A percentile compares a stretch with the other conserved stretches of the same genome.
phyloP scores from a whole-genome alignment of 1,140 invertebrate genomes.

The Planococcus citri region DNA sequence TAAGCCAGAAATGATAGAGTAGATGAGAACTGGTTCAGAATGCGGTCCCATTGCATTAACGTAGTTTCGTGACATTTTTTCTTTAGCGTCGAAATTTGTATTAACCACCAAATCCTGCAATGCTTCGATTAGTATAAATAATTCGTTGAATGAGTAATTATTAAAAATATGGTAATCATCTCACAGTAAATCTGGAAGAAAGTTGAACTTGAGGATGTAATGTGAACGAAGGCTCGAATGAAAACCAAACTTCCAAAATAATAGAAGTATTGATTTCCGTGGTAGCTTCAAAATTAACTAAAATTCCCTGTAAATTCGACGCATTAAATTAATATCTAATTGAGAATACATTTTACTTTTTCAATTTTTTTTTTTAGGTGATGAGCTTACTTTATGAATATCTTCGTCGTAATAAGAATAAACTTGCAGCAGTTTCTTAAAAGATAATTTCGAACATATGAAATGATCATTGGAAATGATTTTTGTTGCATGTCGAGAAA shows the following conservation, averaged over 20 bases:
- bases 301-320: constrained; percentile 18
- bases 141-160: too few species aligned
- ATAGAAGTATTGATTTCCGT: constrained; percentile 20
- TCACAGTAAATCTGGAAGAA: neutral
- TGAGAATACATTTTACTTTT: too few species aligned
- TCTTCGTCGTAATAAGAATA: constrained; percentile 52
- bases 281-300: constrained; percentile 13
- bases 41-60: constrained; percentile 64
- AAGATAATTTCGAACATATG: constrained; percentile 36
- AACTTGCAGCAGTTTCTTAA: constrained; percentile 45
- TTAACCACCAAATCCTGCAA: constrained; percentile 54
- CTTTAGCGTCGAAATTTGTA: constrained; percentile 88
- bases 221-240: neutral
- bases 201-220: neutral
- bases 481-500: constrained; percentile 45
- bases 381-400: constrained; percentile 47
- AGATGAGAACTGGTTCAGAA: constrained; percentile 59
- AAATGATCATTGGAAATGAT: constrained; percentile 30
- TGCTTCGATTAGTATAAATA: too few species aligned
- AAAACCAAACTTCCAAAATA: neutral
- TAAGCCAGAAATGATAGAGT: constrained; percentile 29
- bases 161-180: too few species aligned
- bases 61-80: constrained; percentile 80
- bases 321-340: neutral
- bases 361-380: neutral